Evolutionary conservation across 2,797 vertebrate genomes (phyloP).

Genomic region (Premnoplex brunnescens): DNA sequence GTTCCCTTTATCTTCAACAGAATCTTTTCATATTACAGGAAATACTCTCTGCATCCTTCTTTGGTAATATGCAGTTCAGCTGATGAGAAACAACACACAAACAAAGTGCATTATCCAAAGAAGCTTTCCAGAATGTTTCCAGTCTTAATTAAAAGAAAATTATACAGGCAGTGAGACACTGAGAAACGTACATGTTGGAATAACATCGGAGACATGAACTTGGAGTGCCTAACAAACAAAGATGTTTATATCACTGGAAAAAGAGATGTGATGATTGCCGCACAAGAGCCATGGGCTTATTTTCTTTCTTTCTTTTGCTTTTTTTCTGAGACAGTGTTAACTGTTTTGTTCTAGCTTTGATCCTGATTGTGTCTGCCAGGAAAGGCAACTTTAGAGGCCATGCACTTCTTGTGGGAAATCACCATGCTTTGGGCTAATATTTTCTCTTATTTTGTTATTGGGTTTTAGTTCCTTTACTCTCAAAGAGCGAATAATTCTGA

Average conservation of each 20-base stretch:
- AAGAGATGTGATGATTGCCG: conserved; percentile 53
- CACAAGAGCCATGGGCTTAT: conserved; percentile 48
- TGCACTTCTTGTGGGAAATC: conserved; percentile 53
- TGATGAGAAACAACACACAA: conserved; percentile 30
- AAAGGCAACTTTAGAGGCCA: neutral
- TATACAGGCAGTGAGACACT: conserved; percentile 54
- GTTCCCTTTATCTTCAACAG: conserved; percentile 51
- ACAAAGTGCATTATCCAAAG: conserved; percentile 38
- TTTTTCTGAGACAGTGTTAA: conserved; percentile 12
- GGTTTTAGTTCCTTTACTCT: conserved; percentile 43
- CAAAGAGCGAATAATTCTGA: conserved; percentile 39
- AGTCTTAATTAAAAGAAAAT: conserved; percentile 58
- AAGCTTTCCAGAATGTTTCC: conserved; percentile 64
- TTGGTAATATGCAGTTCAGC: conserved; percentile 45
- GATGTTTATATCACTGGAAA: conserved; percentile 54
- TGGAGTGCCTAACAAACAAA: conserved; percentile 56
- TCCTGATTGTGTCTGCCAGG: conserved; percentile 16
- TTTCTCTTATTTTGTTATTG: conserved; percentile 26
- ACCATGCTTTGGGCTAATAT: conserved; percentile 52
- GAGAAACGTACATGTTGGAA: conserved; percentile 56
- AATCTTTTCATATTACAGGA: conserved; percentile 55
- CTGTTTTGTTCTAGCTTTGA: conserved; percentile 54
- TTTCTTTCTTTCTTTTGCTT: neutral
- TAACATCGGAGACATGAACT: conserved; percentile 43
- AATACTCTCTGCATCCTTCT: conserved; percentile 59